Base-by-base conservation (phyloP, 2,888 invertebrate species). In the Nebria brevicollis region DNA sequence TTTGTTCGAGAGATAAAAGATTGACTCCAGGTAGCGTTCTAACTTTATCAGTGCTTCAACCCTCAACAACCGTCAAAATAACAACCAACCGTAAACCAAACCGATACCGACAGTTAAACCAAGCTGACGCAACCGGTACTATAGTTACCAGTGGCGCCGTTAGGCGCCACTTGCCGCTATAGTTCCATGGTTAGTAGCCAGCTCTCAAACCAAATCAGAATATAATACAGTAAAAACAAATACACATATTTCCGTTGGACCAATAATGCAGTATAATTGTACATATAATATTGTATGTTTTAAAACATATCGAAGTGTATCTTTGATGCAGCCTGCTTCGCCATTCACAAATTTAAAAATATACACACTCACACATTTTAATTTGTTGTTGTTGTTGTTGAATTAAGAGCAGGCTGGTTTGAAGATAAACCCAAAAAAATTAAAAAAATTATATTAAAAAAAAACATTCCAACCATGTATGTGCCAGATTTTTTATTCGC, bases 1-100 rank as follows among this genome's bases (percentile, higher is more conserved):
- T 91, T 91, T 91, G 91, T 91, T 91, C 90, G 92, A 92, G 92
- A 92, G 92, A 92, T 91, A 91, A 91, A 92, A 92, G 92, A 92
- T 92, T 92, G 92, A 92, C 90, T 88, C 88, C 87, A 88, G 89
- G 88, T 89, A 89, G 88, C 89, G 88, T 88, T 88, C 87, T 87
- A 87, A 86, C 84, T 84, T 82, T 84, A 83, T 84, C 83, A 88
- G 88, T 88, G 88, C 88, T 89, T 89, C 87, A 88, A 88, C 86
- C 87, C 86, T 86, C 88, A 89, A 89, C 88, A 88, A 89, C 89
- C 89, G 89, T 89, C 88, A 89, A 86, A 87, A 84, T 86, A 83
- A 87, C 89, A 90, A 89, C 88, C 88, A 88, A 89, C 90, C 90
- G 88, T 86, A 87, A 87, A 90, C 89, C 89, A 88, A 89, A 90